Conservation (phyloP, 2,888 invertebrate species). For the Tachystola acroxantha region DNA sequence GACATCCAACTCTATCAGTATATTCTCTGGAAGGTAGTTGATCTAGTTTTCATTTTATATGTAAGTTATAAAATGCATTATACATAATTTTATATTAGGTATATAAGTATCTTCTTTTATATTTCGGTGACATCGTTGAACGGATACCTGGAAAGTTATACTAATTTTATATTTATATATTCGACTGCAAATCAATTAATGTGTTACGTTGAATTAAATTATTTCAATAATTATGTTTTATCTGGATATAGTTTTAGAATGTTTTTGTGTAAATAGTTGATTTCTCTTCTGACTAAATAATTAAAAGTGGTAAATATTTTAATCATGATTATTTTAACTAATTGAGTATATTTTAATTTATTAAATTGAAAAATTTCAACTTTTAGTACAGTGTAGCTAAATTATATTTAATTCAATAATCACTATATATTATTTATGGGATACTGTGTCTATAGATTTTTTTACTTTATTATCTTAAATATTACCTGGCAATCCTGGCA, state of each 20-base stretch:
- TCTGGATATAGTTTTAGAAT: conserved; percentile 8
- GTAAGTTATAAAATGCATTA: conserved; percentile 10
- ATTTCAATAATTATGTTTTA: conserved; percentile 8
- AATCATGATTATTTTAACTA: conserved; percentile 7
- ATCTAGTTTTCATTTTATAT: conserved; percentile 18
- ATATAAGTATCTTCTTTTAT: not conserved
- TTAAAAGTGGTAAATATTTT: conserved; percentile 8
- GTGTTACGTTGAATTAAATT: conserved; percentile 13
- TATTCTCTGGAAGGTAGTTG: conserved; percentile 86
- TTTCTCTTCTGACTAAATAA: conserved; percentile 15
- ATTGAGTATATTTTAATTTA: not conserved
- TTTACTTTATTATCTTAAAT: conserved; percentile 19
- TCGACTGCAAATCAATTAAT: conserved; percentile 4
- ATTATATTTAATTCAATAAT: conserved; percentile 20
- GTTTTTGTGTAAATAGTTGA: conserved; percentile 15
- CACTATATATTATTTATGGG: conserved; percentile 31
- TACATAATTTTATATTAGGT: not conserved
- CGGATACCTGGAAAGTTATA: not conserved
- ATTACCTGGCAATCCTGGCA: too few relatives aligned
- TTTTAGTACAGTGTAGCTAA: conserved; percentile 1
- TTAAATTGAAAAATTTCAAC: not conserved
- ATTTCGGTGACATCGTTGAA: not conserved
- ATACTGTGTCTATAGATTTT: conserved; percentile 26
- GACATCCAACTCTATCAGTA: conserved; percentile 85
- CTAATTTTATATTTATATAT: conserved; percentile 2